Percentiles rank a stretch among this genome's conserved stretches.
These are phyloP conservation scores for Bombus superbus DNA, from an alignment of 1,140 invertebrate genomes.

Conservation along the genomic window DNA sequence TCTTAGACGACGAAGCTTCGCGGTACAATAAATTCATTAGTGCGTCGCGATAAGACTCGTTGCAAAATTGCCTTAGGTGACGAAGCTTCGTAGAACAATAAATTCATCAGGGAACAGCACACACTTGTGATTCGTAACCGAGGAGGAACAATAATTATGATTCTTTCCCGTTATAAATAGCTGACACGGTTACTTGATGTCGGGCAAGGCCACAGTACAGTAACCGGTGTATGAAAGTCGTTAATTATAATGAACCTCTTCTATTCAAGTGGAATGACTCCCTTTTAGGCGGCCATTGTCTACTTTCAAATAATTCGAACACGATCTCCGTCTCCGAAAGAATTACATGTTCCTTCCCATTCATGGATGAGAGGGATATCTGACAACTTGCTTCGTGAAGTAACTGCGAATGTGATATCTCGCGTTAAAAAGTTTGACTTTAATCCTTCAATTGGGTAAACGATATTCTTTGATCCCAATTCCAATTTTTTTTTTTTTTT, in stretches of 20 bases:
- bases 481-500: too few species aligned
- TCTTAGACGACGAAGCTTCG: background rate
- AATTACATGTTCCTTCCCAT: background rate
- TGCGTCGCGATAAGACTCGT: background rate
- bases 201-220: constrained; percentile 15
- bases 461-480: too few species aligned
- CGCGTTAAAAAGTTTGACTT: too few species aligned
- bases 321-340: background rate
- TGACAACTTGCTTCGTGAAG: too few species aligned
- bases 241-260: constrained; percentile 29
- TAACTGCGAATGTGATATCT: too few species aligned
- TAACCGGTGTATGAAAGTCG: constrained; percentile 14
- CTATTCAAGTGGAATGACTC: background rate
- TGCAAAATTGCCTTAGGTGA: background rate
- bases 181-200: constrained; percentile 24
- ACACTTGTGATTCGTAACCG: background rate
- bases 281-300: background rate
- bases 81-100: background rate
- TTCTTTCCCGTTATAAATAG: constrained; percentile 26
- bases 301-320: background rate
- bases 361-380: too few species aligned
- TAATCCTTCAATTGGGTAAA: too few species aligned
- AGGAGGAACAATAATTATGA: constrained; percentile 13
- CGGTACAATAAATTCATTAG: background rate
- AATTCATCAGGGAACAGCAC: background rate